Evolutionary conservation across 2,888 invertebrate species (phyloP).

Genomic region (Heliconius cydno): DNA sequence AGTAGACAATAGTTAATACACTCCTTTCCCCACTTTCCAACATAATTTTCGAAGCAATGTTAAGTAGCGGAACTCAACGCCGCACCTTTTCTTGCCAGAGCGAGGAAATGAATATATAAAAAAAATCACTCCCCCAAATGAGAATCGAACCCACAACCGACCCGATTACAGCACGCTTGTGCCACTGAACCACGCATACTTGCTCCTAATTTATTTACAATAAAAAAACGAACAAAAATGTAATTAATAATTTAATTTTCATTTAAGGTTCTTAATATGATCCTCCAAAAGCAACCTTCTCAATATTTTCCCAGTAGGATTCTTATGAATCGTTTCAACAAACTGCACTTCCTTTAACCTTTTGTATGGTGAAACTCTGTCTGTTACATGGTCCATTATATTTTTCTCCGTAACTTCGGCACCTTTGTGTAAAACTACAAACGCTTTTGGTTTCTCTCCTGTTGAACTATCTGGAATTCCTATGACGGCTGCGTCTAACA

Average conservation of each 20-base stretch:
- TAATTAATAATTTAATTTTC: background rate
- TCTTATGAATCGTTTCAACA: conserved; percentile 89
- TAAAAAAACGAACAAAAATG: no score
- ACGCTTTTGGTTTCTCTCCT: conserved; percentile 91
- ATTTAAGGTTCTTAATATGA: conserved; percentile 37
- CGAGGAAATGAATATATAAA: background rate
- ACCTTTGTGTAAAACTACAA: conserved; percentile 84
- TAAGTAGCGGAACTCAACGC: background rate
- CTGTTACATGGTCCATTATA: conserved; percentile 84
- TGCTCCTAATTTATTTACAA: no score
- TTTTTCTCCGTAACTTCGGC: conserved; percentile 76
- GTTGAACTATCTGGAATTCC: conserved; percentile 86
- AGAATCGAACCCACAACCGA: background rate
- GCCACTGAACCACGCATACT: no score
- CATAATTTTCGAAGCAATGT: background rate
- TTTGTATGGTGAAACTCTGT: conserved; percentile 90
- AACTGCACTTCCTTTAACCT: conserved; percentile 86
- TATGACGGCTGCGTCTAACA: conserved; percentile 92
- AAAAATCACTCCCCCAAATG: background rate
- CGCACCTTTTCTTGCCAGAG: background rate
- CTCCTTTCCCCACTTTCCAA: no score
- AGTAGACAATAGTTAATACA: no score
- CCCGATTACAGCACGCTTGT: background rate
- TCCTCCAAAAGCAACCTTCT: conserved; percentile 81
- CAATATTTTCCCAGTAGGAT: conserved; percentile 90